A percentile compares a stretch with the other conserved stretches of the same genome.
phyloP scores from a whole-genome alignment of 2,888 invertebrate species.

The Acutogordius australiensis region DNA sequence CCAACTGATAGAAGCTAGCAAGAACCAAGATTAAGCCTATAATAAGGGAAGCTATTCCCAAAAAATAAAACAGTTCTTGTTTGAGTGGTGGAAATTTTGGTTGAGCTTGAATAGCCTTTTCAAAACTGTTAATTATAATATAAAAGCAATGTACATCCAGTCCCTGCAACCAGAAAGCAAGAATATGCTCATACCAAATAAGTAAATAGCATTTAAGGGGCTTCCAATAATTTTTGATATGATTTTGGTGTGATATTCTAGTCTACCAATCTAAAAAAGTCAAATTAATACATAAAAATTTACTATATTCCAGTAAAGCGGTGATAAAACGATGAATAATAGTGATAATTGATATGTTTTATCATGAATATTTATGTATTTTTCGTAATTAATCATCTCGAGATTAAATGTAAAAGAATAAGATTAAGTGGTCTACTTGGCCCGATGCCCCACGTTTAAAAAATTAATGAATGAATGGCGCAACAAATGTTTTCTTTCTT shows the following conservation, averaged over 20 bases:
- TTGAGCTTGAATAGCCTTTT: not conserved
- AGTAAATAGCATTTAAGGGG: not conserved
- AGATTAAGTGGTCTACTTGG: no score
- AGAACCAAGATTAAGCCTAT: not conserved
- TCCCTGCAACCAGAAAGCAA: not conserved
- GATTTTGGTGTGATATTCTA: not conserved
- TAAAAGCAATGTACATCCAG: not conserved
- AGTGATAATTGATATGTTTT: no score
- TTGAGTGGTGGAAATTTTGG: not conserved
- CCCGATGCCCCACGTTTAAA: no score
- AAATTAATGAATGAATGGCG: no score
- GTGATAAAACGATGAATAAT: not conserved
- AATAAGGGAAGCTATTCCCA: not conserved
- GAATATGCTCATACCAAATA: not conserved
- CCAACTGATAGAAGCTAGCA: not conserved
- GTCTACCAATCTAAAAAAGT: not conserved
- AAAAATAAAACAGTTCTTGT: not conserved
- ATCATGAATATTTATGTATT: no score
- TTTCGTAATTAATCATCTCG: no score
- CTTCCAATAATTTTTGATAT: not conserved
- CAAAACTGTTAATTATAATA: not conserved
- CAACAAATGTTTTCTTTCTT: no score
- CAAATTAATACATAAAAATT: not conserved
- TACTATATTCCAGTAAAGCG: not conserved
- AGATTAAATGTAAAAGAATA: no score